Base-by-base conservation (phyloP, 2,113 vertebrate genomes). In the Machaerirhynchus nigripectus region DNA sequence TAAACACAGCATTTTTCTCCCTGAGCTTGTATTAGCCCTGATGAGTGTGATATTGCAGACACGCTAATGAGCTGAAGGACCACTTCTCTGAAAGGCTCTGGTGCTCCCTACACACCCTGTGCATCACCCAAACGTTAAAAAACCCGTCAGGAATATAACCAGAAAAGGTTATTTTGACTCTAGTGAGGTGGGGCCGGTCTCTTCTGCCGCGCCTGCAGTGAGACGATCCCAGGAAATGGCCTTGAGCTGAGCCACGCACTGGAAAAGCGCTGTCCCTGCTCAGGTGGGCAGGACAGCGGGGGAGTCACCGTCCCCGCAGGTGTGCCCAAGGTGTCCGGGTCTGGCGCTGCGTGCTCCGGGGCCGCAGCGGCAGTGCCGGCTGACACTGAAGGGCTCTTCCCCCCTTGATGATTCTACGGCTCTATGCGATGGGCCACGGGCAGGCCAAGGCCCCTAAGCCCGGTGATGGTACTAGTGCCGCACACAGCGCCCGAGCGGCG, bases 281-380 rank as follows among this genome's bases (percentile, higher is more conserved):
- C 7, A 5, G 35, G 50, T 10, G 27, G 4, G 5, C 27, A 4
- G 13, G 23, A 28, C 49, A 17, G 28, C 0, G 55, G 3, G 1
- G 27, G 18, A 23, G 9, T 4, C 77, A 4, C 77, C 28, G 8
- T 11, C 28, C 37, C 52, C 3, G 27, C 3, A 23, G 13, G 33
- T 1, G 31, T 3, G 28, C 15, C 1, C 1, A 14, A 24, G 18
- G 19, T 2, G 12, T 4, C 68, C 6, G 44, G 5, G 7, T 8
- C 9, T 3, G 40, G 6, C 14, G 8, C 28, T 47, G 21, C 18
- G 9, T 4, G 17, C 8, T 42, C 31, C 7, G 67, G 21, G 21
- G 14, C 22, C 49, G 22, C 26, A 6, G 11, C 1, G 11, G 8
- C 42, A 24, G 2, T 21, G 65, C 35, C 6, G 37, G 33, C 2